Percentiles rank a stretch among this genome's conserved stretches.
Conservation (phyloP, 1,140 invertebrate species). For the Latrodectus geometricus region DNA sequence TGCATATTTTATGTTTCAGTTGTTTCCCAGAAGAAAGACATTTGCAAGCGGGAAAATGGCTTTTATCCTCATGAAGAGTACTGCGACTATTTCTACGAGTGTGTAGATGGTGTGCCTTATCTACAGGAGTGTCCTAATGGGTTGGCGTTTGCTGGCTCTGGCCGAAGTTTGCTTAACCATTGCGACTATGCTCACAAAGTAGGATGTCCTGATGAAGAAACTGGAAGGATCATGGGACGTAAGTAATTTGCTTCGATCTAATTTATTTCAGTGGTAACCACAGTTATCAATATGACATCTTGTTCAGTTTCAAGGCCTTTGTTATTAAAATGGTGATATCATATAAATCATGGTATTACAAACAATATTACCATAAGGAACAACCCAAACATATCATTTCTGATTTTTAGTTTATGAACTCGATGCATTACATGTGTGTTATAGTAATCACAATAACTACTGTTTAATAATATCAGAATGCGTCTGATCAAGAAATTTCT, state of each 20-base stretch:
- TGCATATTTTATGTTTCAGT: background rate
- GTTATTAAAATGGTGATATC: no score
- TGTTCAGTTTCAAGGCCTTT: no score
- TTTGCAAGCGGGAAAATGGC: slow-evolving; percentile 62
- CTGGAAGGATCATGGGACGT: slow-evolving; percentile 55
- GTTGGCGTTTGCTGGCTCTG: slow-evolving; percentile 86
- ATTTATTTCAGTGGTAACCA: no score
- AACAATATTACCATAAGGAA: no score
- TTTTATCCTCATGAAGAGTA: slow-evolving; percentile 70
- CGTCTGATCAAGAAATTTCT: no score
- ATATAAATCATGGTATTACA: no score
- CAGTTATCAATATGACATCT: no score
- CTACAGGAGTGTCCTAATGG: slow-evolving; percentile 81
- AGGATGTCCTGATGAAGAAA: slow-evolving; percentile 69
- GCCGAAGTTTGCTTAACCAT: slow-evolving; percentile 82
- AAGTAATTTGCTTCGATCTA: slow-evolving; percentile 25
- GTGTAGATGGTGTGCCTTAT: slow-evolving; percentile 73
- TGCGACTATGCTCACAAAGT: slow-evolving; percentile 89
- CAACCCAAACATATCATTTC: no score
- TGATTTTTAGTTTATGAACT: no score
- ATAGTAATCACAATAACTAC: no score
- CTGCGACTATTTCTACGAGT: slow-evolving; percentile 90
- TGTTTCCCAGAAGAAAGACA: slow-evolving; percentile 10
- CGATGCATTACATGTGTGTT: no score
- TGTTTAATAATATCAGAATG: no score